Evolutionary conservation across 2,888 invertebrate species (phyloP), one percentile per base, ranked within the genome.

Genomic region (Lithophane ornitopus): DNA sequence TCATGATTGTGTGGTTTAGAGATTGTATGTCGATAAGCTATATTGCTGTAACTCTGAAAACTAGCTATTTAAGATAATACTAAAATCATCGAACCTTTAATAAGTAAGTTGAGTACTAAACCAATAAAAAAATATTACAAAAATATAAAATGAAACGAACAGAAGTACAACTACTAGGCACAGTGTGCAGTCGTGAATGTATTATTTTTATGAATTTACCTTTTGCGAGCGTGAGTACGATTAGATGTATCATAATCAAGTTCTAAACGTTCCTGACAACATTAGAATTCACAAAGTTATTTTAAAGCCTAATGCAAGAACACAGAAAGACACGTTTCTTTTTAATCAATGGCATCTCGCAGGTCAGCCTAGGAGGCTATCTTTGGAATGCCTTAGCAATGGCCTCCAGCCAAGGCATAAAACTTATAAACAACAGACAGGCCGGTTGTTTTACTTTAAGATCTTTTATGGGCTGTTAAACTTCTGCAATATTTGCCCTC

Each of bases 401-500:
- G n/a, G 16, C 39, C n/a, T n/a, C n/a, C 16, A 16, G 62, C 16
- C 4, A n/a, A 41, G 26, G 6, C 2, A 39, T 19, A 26, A 0
- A 26, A 26, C 9, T 26, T 41, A 41, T 63, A 19, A 63, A 41
- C 6, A 19, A 44, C 7, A 28, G 44, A 26, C 63, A 26, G 12
- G 19, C 19, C 12, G 0, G 11, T 19, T 3, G 19, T 19, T 2
- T 3, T 44, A 19, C 26, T 19, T 26, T 19, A 26, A 65, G 8
- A 26, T 19, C 9, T 26, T n/a, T 0, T 44, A 44, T 16, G 8
- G 26, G 39, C 9, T 22, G 6, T 58, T 26, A 41, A 12, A 28
- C 68, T 73, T 58, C 44, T 68, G 26, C 34, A 22, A 26, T 58
- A 26, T 58, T 82, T 58, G n/a, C 58, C 71, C 54, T 12, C 34